phyloP scores from a whole-genome alignment of 2,113 vertebrate genomes.

The Paracanthobrama guichenoti region DNA sequence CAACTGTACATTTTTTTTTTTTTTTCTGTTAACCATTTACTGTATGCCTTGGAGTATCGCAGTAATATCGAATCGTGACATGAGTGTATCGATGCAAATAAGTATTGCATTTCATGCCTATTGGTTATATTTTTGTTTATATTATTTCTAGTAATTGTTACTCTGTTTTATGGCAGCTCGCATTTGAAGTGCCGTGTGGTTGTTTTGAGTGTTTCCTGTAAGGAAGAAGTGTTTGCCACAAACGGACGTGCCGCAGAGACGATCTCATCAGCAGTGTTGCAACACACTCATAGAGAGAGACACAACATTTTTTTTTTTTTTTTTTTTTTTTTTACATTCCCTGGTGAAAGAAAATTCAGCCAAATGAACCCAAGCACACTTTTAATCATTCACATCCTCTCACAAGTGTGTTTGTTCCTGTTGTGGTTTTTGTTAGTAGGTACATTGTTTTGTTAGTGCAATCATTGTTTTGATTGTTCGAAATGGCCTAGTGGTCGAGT shows the following conservation, averaged over 20 bases:
- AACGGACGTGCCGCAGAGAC: constrained; percentile 17
- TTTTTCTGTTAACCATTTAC: too few species aligned
- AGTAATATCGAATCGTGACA: too few species aligned
- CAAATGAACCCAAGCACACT: background rate
- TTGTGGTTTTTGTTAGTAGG: background rate
- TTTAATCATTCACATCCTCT: background rate
- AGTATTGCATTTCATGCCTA: background rate
- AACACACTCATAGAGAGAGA: background rate
- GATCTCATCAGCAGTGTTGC: constrained; percentile 23
- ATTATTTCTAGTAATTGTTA: too few species aligned
- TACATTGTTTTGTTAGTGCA: background rate
- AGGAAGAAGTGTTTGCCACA: constrained; percentile 25
- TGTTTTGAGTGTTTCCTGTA: constrained; percentile 4
- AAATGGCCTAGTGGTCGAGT: background rate
- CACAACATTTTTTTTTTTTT: background rate
- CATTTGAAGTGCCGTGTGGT: background rate
- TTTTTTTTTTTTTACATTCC: constrained; percentile 35
- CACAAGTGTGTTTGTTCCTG: background rate
- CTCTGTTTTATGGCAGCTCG: background rate
- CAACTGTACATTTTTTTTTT: too few species aligned
- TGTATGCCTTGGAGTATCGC: too few species aligned
- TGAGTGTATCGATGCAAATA: background rate
- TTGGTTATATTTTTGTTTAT: too few species aligned
- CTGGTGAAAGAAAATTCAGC: background rate
- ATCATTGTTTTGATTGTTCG: background rate